Evolutionary conservation across 1,140 invertebrate species (phyloP), one percentile per base, ranked within the genome.

Genomic region (Stratiolaelaps scimitus): DNA sequence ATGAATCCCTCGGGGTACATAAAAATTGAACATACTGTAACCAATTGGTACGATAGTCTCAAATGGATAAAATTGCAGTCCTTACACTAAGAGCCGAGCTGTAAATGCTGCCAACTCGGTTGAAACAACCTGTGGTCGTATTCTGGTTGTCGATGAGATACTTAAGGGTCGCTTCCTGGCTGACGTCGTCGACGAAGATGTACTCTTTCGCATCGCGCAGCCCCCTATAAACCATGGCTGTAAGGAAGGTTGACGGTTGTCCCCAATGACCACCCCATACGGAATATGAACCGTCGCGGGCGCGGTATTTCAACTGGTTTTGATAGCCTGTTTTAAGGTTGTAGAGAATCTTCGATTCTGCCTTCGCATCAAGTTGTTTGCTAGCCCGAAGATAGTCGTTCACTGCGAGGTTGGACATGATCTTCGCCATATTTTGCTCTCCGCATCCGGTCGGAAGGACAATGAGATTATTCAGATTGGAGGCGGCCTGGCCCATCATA

Each of bases 401-500:
- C 1, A 88, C 81, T 65, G 84, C 81, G 67, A 89, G 80, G 71
- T 87, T 86, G 0, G 87, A 85, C 2, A 85, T 84, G 26, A 88
- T 82, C 7, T 84, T 80, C 6, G 87, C 78, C 85, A 90, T 86
- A 74, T 88, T 90, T 75, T 90, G 88, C 72, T 90, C 88, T 0
- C 87, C 81, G 69, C 81, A 89, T 1, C 84, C 84, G 47, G 80
- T 80, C 0, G 84, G 83, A 20, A 85, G 67, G 4, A 74, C 70
- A 0, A 71, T 66, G 4, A 71, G n/a, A 28, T 28, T 20, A 2
- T 69, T 28, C 0, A 71, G 23, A 2, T 66, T 48, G 5, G 65
- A 67, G n/a, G 69, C 7, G 15, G 70, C 48, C 17, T 65, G 83
- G 45, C 82, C 83, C 56, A 82, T 74, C 5, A 83, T 72, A 67